These are phyloP conservation scores for Sciurus vulgaris DNA, from an alignment of 2,797 vertebrate genomes.

Conservation along the genomic window DNA sequence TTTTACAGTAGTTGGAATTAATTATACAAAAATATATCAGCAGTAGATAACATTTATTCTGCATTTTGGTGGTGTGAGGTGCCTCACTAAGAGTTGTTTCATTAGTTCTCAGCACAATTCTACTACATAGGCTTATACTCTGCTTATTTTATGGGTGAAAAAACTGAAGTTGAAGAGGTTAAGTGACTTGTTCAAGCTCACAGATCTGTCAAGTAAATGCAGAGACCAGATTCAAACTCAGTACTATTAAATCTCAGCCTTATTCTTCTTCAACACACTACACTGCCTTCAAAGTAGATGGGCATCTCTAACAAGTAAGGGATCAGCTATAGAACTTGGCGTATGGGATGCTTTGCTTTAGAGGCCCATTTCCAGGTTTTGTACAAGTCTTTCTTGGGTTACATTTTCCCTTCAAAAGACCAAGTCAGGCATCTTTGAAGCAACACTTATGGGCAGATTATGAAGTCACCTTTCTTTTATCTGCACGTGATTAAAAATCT, in stretches of 20 bases:
- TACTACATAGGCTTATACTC: constrained; percentile 9
- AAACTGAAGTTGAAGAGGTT: constrained; percentile 22
- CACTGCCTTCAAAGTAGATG: not conserved
- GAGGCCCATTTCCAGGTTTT: constrained; percentile 36
- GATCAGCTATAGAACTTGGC: not conserved
- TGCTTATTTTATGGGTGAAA: constrained; percentile 9
- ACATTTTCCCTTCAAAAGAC: constrained; percentile 43
- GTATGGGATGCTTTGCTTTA: not conserved
- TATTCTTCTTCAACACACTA: not conserved
- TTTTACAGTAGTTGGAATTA: constrained; percentile 40
- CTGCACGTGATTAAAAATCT: constrained; percentile 38
- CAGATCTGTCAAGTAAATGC: constrained; percentile 49
- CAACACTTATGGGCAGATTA: constrained; percentile 40
- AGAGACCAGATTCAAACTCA: constrained; percentile 26
- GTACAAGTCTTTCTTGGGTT: constrained; percentile 33
- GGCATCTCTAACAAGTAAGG: not conserved
- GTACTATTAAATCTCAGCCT: not conserved
- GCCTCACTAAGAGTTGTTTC: not conserved
- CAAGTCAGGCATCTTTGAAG: constrained; percentile 53
- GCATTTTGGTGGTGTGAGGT: constrained; percentile 17
- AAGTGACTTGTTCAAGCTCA: constrained; percentile 51
- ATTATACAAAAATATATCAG: constrained; percentile 43
- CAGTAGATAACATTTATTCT: constrained; percentile 48
- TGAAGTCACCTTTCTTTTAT: constrained; percentile 40
- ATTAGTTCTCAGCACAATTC: constrained; percentile 15